A percentile compares a stretch with the other conserved stretches of the same genome.
Evolutionary conservation across 2,888 invertebrate genomes (phyloP).

Genomic region (Hybos culiciformis): DNA sequence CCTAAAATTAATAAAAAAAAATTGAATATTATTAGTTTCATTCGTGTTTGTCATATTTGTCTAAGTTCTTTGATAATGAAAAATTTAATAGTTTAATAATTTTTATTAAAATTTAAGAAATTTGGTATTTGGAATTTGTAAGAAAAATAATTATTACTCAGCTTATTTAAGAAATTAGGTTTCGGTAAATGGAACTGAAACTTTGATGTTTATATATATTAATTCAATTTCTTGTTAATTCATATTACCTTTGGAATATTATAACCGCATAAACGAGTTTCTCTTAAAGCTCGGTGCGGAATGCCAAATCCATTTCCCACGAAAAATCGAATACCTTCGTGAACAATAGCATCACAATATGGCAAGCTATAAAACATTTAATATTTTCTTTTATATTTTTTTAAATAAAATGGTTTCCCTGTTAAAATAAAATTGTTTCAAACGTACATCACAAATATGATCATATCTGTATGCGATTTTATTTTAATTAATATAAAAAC

Average conservation of each 20-base stretch:
- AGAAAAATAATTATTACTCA: no score
- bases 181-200: no score
- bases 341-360: constrained; percentile 62
- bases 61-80: neutral
- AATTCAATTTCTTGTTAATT: neutral
- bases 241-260: constrained; percentile 56
- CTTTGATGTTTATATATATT: neutral
- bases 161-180: no score
- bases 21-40: neutral
- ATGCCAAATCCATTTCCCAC: constrained; percentile 65
- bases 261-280: constrained; percentile 58
- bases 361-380: constrained; percentile 48
- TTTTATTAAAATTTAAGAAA: no score
- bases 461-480: neutral
- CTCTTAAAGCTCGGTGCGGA: constrained; percentile 61
- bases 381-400: constrained; percentile 3
- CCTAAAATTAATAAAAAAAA: constrained; percentile 38
- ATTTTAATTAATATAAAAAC: neutral
- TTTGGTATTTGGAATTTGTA: no score
- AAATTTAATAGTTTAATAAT: no score
- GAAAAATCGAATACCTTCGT: constrained; percentile 67
- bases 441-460: neutral
- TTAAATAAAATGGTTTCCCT: no score
- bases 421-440: no score
- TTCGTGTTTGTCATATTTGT: neutral